Evolutionary conservation across 2,888 invertebrate species (phyloP).

Genomic region (Melanostoma scalare): DNA sequence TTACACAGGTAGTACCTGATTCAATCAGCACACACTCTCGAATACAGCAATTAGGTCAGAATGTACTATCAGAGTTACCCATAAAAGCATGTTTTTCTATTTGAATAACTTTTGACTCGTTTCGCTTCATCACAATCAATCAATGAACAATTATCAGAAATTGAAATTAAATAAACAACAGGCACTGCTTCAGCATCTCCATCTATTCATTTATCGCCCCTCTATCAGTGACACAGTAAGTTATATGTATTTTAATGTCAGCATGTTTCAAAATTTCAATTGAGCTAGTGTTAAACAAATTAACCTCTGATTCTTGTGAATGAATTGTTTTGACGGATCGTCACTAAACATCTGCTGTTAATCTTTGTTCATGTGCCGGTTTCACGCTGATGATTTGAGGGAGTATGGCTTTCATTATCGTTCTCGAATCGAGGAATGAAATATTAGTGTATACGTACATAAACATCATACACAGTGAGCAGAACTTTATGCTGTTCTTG

Average conservation of each 20-base stretch:
- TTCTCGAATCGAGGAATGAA: not conserved
- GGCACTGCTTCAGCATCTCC: not conserved
- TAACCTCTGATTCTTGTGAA: conserved; percentile 68
- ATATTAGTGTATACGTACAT: not conserved
- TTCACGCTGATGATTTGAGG: conserved; percentile 13
- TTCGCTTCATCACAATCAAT: not conserved
- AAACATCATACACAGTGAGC: not conserved
- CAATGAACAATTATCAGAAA: not conserved
- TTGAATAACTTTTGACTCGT: not conserved
- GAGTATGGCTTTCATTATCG: conserved; percentile 39
- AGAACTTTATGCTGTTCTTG: not conserved
- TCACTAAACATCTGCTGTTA: conserved; percentile 40
- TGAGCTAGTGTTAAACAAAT: conserved; percentile 69
- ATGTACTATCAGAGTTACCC: no score
- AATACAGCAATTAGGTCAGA: no score
- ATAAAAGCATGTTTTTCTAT: not conserved
- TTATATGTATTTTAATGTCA: conserved; percentile 8
- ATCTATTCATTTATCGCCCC: not conserved
- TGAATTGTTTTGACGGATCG: conserved; percentile 68
- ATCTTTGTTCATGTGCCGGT: conserved; percentile 21
- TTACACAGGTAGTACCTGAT: no score
- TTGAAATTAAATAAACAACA: not conserved
- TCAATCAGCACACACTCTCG: no score
- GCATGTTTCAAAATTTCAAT: conserved; percentile 43
- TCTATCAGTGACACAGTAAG: conserved; percentile 14